Conservation (phyloP, 2,797 vertebrate species). For the Enteromius argenteus region DNA sequence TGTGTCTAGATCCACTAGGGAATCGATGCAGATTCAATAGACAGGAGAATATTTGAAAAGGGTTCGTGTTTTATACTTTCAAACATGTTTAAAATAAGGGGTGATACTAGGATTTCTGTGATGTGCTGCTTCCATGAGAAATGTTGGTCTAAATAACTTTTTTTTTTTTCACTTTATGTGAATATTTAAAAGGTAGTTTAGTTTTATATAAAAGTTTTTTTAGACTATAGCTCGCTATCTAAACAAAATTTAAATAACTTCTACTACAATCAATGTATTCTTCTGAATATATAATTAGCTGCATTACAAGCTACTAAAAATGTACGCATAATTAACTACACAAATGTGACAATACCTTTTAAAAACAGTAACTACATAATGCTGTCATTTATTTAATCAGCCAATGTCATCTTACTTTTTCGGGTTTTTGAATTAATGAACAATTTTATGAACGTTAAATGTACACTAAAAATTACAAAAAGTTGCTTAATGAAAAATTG, state of each 20-base stretch:
- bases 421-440: background rate
- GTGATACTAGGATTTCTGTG: background rate
- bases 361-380: background rate
- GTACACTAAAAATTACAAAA: background rate
- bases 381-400: background rate
- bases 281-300: background rate
- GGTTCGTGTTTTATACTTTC: background rate
- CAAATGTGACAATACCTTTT: background rate
- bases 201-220: too few species aligned
- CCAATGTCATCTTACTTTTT: background rate
- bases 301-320: background rate
- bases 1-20: background rate
- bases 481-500: background rate
- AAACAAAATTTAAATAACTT: background rate
- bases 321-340: background rate
- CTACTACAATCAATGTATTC: background rate
- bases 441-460: background rate
- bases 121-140: constrained; percentile 2
- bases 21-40: constrained; percentile 1
- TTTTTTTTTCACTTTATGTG: background rate
- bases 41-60: constrained; percentile 2
- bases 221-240: background rate
- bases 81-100: background rate
- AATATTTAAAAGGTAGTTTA: background rate
- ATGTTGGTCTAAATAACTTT: background rate